Base-by-base conservation (phyloP, 1,140 invertebrate genomes). In the Trachelipus rathkii region DNA sequence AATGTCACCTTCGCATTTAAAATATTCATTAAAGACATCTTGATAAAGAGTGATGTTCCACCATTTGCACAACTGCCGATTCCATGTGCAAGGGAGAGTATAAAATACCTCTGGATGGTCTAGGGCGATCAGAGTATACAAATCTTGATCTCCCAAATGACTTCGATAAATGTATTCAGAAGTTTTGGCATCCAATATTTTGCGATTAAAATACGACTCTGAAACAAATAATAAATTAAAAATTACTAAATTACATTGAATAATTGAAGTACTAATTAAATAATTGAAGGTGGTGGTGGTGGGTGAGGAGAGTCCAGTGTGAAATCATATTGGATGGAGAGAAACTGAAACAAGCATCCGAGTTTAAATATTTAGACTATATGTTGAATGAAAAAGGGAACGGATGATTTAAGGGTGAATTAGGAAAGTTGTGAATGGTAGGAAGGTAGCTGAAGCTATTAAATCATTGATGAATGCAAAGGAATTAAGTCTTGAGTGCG, bases 141-240 rank as follows among this genome's bases (percentile, higher is more conserved):
- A 94, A 85, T 95, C 93, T 85, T 95, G 93, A 85, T 95, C 93
- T 5, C 93, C 93, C 21, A 95, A 86, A 84, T 95, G 92, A 10
- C 93, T 93, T 85, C 90, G 83, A 72, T 89, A 88, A 44, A 86
- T 85, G 85, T 92, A 94, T 84, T 93, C 92, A 11, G 88, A 82
- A 2, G 89, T 88, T 74, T 93, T 84, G 66, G 87, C 85, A 33
- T 87, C 82, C 19, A 93, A 86, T 77, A 85, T 87, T 15, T 88
- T 84, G 46, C 87, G 85, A 23, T 24, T 24, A 66, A 79, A 44
- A 45, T 81, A 81, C n/a, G 45, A 75, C 6, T 45, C 80, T 81
- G 75, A 44, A 68, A 44, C 8, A 15, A 74, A 3, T 24, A 11
- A 73, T 46, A 46, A 44, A 73, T 23, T 13, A 33, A 19, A 19